Conservation (phyloP, 2,888 invertebrate species). For the Lamellibrachia columna region DNA sequence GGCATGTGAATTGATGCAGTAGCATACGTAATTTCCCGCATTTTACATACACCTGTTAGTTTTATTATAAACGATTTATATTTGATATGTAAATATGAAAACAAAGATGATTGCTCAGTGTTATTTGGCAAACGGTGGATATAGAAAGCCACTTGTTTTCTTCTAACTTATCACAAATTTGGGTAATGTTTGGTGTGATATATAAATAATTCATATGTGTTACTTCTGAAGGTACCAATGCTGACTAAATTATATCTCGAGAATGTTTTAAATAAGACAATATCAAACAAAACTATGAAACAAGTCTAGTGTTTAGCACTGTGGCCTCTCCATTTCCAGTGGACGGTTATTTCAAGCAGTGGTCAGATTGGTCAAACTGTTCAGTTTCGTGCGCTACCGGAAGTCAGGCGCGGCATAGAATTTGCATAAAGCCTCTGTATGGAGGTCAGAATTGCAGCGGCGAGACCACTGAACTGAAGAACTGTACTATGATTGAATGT, state of each 20-base stretch:
- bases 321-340: constrained; percentile 1
- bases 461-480: constrained; percentile 20
- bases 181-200: background rate
- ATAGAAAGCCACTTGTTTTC: background rate
- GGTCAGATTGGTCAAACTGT: constrained; percentile 31
- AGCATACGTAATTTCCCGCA: background rate
- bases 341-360: background rate
- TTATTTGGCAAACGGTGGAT: background rate
- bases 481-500: constrained; percentile 23
- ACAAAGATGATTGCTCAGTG: background rate
- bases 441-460: constrained; percentile 35
- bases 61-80: background rate
- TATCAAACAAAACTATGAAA: background rate
- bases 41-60: background rate
- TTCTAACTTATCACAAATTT: background rate
- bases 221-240: background rate
- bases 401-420: constrained; percentile 23
- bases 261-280: background rate
- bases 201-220: too few relatives aligned
- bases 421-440: constrained; percentile 23
- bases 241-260: too few relatives aligned
- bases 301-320: background rate
- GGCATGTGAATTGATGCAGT: background rate
- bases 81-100: background rate
- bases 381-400: constrained; percentile 39